These are phyloP conservation scores for Apeira syringaria DNA, from an alignment of 2,888 invertebrate species.

Conservation along the genomic window DNA sequence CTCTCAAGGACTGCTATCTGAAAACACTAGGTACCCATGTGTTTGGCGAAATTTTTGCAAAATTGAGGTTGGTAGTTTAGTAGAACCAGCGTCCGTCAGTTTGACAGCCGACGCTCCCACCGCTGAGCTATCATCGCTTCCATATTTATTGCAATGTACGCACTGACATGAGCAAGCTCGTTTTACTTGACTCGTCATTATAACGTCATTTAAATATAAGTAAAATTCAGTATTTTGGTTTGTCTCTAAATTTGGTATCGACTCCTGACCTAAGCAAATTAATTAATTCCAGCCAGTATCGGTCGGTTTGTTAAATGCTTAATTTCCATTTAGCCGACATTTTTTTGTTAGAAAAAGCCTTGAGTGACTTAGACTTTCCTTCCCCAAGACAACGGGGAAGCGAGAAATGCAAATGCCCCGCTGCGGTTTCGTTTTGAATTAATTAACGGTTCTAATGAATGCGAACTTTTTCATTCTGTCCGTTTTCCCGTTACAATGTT, in stretches of 20 bases:
- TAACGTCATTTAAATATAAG: no score
- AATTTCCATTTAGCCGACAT: conserved; percentile 72
- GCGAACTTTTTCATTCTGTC: conserved; percentile 73
- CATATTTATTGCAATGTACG: no score
- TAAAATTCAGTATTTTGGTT: no score
- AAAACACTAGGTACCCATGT: no score
- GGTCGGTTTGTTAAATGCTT: conserved; percentile 73
- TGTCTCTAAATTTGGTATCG: neutral
- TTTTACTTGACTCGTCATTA: no score
- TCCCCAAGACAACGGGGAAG: conserved; percentile 60
- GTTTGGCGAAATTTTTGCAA: no score
- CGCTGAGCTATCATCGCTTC: no score
- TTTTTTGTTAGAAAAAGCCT: conserved; percentile 55
- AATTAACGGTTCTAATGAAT: conserved; percentile 82
- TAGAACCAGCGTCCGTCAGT: no score
- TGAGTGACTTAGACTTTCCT: conserved; percentile 65
- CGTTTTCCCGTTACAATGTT: conserved; percentile 77
- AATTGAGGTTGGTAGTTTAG: no score
- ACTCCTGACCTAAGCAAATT: conserved; percentile 56
- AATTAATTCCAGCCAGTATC: conserved; percentile 74
- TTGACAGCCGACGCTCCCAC: no score
- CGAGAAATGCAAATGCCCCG: conserved; percentile 77
- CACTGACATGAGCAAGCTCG: no score
- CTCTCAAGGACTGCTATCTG: no score
- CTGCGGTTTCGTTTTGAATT: conserved; percentile 81